Evolutionary conservation across 1,140 invertebrate species (phyloP).

Genomic region (Aphaenogaster ashmeadi): DNA sequence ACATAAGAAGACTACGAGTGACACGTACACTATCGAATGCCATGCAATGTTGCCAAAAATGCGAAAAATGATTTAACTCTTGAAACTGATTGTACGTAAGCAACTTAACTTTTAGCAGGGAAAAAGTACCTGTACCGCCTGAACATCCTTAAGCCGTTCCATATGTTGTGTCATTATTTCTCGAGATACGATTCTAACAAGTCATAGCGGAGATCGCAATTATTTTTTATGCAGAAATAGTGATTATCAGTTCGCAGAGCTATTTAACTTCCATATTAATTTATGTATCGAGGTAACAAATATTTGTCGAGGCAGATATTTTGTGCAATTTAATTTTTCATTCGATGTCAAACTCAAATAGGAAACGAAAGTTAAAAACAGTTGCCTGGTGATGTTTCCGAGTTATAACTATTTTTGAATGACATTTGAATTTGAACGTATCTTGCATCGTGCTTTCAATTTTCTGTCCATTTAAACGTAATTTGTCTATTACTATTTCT

Average conservation of each 20-base stretch:
- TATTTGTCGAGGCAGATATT: background rate
- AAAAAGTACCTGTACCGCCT: too few relatives aligned
- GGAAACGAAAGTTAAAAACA: background rate
- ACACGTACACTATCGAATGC: too few relatives aligned
- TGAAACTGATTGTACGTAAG: too few relatives aligned
- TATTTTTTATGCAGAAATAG: background rate
- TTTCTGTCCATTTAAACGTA: background rate
- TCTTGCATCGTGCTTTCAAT: background rate
- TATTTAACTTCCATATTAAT: background rate
- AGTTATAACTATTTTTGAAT: background rate
- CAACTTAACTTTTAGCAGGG: too few relatives aligned
- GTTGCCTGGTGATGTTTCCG: background rate
- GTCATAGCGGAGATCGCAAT: background rate
- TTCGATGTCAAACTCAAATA: background rate
- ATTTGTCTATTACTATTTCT: background rate
- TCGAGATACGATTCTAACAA: background rate
- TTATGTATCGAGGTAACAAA: background rate
- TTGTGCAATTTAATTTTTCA: background rate
- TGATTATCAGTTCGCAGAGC: background rate
- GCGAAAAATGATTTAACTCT: too few relatives aligned
- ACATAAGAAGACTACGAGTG: too few relatives aligned
- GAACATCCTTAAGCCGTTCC: background rate
- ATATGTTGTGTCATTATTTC: background rate
- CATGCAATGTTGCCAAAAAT: too few relatives aligned
- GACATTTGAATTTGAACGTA: background rate